A percentile compares a stretch with the other conserved stretches of the same genome.
phyloP scores from a whole-genome alignment of 2,888 invertebrate genomes.

The Epirrita christyi region DNA sequence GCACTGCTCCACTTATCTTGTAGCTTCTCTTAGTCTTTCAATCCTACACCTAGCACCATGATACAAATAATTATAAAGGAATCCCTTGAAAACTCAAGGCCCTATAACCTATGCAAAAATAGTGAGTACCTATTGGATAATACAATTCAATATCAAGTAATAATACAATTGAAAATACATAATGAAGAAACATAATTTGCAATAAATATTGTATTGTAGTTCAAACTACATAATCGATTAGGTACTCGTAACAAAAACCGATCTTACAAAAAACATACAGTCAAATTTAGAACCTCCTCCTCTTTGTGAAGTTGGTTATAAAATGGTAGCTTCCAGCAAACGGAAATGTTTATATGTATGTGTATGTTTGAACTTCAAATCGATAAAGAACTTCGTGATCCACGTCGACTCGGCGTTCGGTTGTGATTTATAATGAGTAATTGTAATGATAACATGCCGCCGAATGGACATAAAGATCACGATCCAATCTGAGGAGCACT shows the following conservation, averaged over 20 bases:
- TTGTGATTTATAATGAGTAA: slow-evolving; percentile 10
- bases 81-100: too few species aligned
- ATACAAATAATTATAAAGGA: too few species aligned
- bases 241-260: background rate
- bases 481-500: slow-evolving; percentile 19
- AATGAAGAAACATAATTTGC: too few species aligned
- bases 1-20: background rate
- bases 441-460: slow-evolving; percentile 13
- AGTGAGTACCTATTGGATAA: too few species aligned
- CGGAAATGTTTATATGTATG: slow-evolving; percentile 3
- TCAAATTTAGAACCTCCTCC: background rate
- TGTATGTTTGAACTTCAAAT: slow-evolving; percentile 5
- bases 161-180: too few species aligned
- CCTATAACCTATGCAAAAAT: too few species aligned
- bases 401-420: too few species aligned
- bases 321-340: slow-evolving; percentile 2
- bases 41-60: too few species aligned
- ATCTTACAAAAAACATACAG: background rate
- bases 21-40: background rate
- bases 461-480: slow-evolving; percentile 12
- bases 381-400: slow-evolving; percentile 1
- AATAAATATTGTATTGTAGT: background rate
- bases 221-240: background rate
- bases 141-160: too few species aligned
- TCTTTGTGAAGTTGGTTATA: too few species aligned